These are phyloP conservation scores for Morpho helenor DNA, from an alignment of 2,888 invertebrate genomes.

Conservation along the genomic window DNA sequence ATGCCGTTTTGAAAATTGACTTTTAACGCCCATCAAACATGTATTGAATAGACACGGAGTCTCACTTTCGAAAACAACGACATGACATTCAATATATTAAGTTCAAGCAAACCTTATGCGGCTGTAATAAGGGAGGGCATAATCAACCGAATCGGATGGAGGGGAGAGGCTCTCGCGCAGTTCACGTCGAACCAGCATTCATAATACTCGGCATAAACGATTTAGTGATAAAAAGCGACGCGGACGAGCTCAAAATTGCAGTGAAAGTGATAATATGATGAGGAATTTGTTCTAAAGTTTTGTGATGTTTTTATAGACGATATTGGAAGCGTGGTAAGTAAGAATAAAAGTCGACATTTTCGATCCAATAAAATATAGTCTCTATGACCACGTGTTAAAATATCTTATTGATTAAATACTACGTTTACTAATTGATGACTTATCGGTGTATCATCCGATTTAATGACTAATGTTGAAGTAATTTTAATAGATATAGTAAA, in stretches of 20 bases:
- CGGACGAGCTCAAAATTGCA: slow-evolving; percentile 41
- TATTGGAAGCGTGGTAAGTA: neutral
- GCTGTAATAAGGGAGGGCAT: slow-evolving; percentile 13
- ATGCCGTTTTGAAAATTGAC: no score
- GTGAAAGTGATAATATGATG: slow-evolving; percentile 53
- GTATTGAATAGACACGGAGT: neutral
- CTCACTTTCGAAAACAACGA: slow-evolving; percentile 9
- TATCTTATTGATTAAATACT: slow-evolving; percentile 19
- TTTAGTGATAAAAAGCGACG: slow-evolving; percentile 25
- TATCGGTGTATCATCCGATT: slow-evolving; percentile 21
- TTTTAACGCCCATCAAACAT: no score
- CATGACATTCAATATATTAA: slow-evolving; percentile 1
- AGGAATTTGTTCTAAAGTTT: slow-evolving; percentile 9
- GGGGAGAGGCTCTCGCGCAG: slow-evolving; percentile 58
- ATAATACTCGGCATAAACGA: slow-evolving; percentile 49
- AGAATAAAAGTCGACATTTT: neutral
- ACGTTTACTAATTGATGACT: slow-evolving; percentile 23
- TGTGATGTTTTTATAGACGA: neutral
- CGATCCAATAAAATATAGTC: slow-evolving; percentile 18
- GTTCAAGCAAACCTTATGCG: slow-evolving; percentile 15
- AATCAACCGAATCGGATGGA: slow-evolving; percentile 24
- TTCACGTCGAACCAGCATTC: slow-evolving; percentile 43
- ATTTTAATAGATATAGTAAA: no score
- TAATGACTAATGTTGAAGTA: slow-evolving; percentile 17
- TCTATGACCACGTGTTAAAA: slow-evolving; percentile 18